These are phyloP conservation scores for Notamacropus eugenii DNA, from an alignment of 2,797 vertebrate genomes.

Conservation along the genomic window DNA sequence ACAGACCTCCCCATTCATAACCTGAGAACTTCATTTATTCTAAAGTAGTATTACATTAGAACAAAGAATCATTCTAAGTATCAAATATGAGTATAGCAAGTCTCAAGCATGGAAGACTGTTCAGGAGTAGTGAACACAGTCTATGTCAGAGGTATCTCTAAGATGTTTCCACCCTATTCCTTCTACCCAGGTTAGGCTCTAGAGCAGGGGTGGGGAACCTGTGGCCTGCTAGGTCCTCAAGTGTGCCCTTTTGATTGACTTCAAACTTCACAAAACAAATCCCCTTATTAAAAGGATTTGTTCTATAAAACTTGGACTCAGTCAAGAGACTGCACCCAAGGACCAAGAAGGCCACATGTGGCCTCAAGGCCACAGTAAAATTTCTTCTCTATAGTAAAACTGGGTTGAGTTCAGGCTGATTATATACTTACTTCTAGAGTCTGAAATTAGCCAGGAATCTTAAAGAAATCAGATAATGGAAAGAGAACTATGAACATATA, in stretches of 20 bases:
- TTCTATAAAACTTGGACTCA: no score
- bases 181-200: neutral
- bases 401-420: neutral
- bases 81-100: neutral
- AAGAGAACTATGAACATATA: neutral
- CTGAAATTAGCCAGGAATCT: neutral
- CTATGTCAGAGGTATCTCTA: neutral
- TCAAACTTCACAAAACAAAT: no score
- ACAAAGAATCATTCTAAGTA: neutral
- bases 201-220: no score
- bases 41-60: neutral
- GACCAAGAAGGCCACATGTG: no score
- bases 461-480: neutral
- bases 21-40: neutral
- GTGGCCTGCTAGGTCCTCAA: no score
- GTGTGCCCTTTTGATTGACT: no score
- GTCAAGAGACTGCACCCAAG: no score
- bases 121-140: neutral
- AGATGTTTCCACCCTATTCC: neutral
- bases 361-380: no score
- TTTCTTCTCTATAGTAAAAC: neutral
- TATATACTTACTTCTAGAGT: neutral
- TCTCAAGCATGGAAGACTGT: neutral
- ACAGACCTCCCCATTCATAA: neutral
- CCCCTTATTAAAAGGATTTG: no score